Conservation (phyloP, 2,888 invertebrate species). For the Cheilosia variabilis region DNA sequence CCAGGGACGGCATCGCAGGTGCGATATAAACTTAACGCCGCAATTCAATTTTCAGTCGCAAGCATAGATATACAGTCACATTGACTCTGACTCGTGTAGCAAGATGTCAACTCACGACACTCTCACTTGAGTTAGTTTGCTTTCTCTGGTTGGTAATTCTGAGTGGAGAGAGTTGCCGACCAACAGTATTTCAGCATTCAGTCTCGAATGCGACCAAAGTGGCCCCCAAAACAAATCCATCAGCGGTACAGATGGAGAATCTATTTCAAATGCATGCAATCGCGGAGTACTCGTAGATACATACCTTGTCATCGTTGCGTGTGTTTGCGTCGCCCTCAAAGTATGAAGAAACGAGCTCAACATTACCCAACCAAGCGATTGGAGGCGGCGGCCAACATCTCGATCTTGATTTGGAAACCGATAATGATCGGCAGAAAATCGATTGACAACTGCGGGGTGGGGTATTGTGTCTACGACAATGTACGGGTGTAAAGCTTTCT, state of each 20-base stretch:
- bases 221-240: constrained; percentile 8
- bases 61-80: too few relatives aligned
- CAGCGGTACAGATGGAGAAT: constrained; percentile 7
- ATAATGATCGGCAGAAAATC: constrained; percentile 66
- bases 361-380: constrained; percentile 36
- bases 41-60: too few relatives aligned
- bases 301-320: constrained; percentile 41
- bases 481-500: constrained; percentile 12
- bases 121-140: constrained; percentile 21
- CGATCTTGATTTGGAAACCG: constrained; percentile 72
- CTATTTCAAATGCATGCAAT: constrained; percentile 48
- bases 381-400: constrained; percentile 28
- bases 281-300: constrained; percentile 24
- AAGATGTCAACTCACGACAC: too few relatives aligned
- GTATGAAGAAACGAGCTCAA: constrained; percentile 24
- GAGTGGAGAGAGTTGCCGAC: constrained; percentile 19
- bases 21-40: too few relatives aligned
- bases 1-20: too few relatives aligned
- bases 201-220: not conserved
- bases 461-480: constrained; percentile 22
- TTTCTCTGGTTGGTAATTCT: constrained; percentile 16
- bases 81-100: too few relatives aligned
- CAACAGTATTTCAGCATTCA: not conserved
- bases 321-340: constrained; percentile 33
- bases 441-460: constrained; percentile 53